phyloP scores from a whole-genome alignment of 1,140 invertebrate genomes.

The Orchesella cincta region DNA sequence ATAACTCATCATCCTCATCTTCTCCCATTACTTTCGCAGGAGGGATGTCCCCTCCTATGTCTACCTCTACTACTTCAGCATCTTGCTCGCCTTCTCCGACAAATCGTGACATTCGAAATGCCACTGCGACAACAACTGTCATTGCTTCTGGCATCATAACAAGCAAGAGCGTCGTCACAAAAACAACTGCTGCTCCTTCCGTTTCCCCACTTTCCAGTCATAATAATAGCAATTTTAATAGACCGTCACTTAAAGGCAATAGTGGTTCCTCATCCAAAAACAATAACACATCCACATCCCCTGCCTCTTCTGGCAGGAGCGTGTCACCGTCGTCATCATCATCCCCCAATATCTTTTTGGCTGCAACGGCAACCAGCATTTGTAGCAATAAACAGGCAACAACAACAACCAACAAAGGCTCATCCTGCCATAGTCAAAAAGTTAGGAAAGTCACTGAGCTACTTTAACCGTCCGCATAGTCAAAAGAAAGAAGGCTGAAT shows the following conservation, averaged over 20 bases:
- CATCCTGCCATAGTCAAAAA: too few species aligned
- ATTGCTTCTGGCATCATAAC: neutral
- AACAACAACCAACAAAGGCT: too few species aligned
- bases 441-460: too few species aligned
- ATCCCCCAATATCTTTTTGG: too few species aligned
- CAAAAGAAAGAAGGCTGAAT: too few species aligned
- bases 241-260: neutral
- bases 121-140: constrained; percentile 14
- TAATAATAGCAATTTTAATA: neutral
- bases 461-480: too few species aligned
- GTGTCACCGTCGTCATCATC: too few species aligned
- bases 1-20: constrained; percentile 18
- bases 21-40: constrained; percentile 14
- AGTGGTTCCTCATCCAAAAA: too few species aligned
- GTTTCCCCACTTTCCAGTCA: neutral
- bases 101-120: constrained; percentile 15
- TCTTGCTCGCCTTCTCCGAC: neutral
- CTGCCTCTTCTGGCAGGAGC: too few species aligned
- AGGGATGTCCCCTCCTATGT: neutral
- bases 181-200: neutral
- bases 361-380: too few species aligned
- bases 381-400: too few species aligned
- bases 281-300: too few species aligned
- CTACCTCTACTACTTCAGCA: neutral
- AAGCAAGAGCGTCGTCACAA: neutral